Conservation (phyloP, 2,113 vertebrate species). For the Poecilia latipinna region DNA sequence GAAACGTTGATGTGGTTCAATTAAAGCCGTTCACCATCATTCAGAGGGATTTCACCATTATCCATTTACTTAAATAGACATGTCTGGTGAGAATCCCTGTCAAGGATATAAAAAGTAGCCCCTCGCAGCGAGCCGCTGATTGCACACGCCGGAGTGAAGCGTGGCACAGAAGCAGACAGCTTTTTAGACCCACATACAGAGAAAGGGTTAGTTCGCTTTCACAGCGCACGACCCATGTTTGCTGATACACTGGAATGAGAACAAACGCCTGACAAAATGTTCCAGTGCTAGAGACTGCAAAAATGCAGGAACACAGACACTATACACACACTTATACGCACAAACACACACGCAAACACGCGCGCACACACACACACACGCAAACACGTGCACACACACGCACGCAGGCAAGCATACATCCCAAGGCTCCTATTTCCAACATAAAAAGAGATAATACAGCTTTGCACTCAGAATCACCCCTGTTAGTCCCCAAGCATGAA, state of each 20-base stretch:
- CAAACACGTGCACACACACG: neutral
- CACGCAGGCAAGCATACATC: conserved; percentile 22
- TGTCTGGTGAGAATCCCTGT: too few relatives aligned
- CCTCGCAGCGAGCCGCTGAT: neutral
- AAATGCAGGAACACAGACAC: neutral
- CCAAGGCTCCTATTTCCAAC: conserved; percentile 63
- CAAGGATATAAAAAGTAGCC: neutral
- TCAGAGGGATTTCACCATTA: too few relatives aligned
- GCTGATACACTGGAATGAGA: conserved; percentile 41
- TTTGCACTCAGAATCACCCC: conserved; percentile 74
- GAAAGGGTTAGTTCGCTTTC: conserved; percentile 9
- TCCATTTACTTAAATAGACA: too few relatives aligned
- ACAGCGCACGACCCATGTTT: conserved; percentile 16
- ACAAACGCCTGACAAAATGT: conserved; percentile 42
- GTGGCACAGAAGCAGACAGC: conserved; percentile 1
- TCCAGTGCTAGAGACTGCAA: conserved; percentile 22
- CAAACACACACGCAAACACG: neutral
- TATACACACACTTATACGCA: conserved; percentile 1
- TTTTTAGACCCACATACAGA: conserved; percentile 6
- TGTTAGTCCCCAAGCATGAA: conserved; percentile 66
- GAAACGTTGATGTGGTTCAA: too few relatives aligned
- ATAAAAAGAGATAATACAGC: conserved; percentile 69
- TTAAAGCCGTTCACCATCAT: too few relatives aligned
- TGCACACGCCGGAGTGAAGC: neutral
- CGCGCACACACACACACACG: too few relatives aligned